Base-by-base conservation (phyloP, 2,797 vertebrate genomes). In the Esox lucius region DNA sequence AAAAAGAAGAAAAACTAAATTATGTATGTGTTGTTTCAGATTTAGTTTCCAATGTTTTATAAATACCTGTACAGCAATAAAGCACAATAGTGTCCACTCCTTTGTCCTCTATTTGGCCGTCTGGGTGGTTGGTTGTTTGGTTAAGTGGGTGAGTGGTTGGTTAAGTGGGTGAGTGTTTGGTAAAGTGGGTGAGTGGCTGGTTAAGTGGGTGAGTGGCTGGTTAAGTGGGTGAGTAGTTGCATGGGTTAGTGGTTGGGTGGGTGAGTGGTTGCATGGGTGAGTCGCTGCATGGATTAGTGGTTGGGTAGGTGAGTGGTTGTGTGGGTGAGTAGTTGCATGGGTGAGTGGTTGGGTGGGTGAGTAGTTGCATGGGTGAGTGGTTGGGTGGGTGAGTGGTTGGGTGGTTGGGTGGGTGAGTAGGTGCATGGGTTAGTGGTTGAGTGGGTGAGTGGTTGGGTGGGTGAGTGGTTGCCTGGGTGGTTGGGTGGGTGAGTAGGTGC, bases 61-160 rank as follows among this genome's bases (percentile, higher is more conserved):
- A 93, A 91, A 87, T 91, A 90, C 86, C 74, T 93, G 93, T 94
- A 94, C 91, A 94, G 94, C 94, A 95, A 95, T 95, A 95, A 95
- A 95, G 88, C 92, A 93, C 90, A 93, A 85, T 74, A 81, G 91
- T 92, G 91, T 92, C 90, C 84, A 83, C 74, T 79, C 78, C 72
- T 65, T 75, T 80, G 24, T 75, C 59, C 22, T n/a, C 16, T 68
- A 61, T 64, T 3, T 62, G 70, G 26, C 28, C 73, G n/a, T 24
- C 2, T 51, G 61, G 4, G 46, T 73, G 17, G 49, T 62, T 49
- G 72, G 19, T 42, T 26, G 4, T 22, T 19, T n/a, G 19, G 19
- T 16, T 56, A 16, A 7, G 19, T 19, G 51, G 6, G 51, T 56
- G 51, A 3, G 5, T 31, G 64, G 42, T n/a, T 51, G 3, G 31